Evolutionary conservation across 1,140 invertebrate species (phyloP).

Genomic region (Zaprionus ghesquierei): DNA sequence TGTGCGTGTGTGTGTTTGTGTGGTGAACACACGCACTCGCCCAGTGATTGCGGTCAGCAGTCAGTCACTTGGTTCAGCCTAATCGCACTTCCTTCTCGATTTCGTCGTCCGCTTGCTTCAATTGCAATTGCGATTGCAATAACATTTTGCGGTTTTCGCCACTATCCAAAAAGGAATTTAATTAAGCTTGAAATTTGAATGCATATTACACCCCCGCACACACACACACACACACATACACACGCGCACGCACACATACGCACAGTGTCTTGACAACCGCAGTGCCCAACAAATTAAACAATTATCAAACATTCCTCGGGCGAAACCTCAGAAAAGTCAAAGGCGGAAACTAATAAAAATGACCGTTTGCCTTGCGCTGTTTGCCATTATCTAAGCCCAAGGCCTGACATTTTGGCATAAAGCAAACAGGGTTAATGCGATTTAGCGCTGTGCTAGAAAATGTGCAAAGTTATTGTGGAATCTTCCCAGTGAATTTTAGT

Average conservation of each 20-base stretch:
- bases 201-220: constrained; percentile 2
- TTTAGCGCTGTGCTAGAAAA: neutral
- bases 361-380: neutral
- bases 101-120: constrained; percentile 16
- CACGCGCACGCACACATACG: neutral
- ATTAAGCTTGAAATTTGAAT: constrained; percentile 63
- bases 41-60: constrained; percentile 51
- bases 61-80: constrained; percentile 34
- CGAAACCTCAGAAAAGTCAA: constrained; percentile 7
- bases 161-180: constrained; percentile 67
- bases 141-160: constrained; percentile 64
- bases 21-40: constrained; percentile 12
- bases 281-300: constrained; percentile 17
- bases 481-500: too few relatives aligned
- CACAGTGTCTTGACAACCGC: neutral
- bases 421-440: neutral
- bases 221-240: neutral
- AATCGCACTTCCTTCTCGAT: neutral
- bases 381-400: neutral
- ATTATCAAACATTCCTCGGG: constrained; percentile 13
- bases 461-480: neutral
- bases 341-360: constrained; percentile 6
- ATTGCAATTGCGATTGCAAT: constrained; percentile 70
- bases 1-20: neutral
- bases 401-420: neutral